These are phyloP conservation scores for Alces alces DNA, from an alignment of 2,113 vertebrate species.

Conservation along the genomic window DNA sequence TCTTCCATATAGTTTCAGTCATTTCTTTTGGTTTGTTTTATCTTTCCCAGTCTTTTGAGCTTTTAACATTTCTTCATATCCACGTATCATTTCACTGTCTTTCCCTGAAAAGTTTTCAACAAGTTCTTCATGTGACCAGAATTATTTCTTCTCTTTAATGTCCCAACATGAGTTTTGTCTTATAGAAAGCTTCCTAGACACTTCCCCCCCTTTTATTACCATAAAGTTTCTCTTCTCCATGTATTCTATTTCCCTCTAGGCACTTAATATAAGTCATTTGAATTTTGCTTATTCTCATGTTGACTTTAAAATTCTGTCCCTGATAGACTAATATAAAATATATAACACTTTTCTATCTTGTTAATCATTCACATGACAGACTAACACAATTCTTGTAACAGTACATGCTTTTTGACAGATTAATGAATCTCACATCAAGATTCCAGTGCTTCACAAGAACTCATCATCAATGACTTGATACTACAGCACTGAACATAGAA, in stretches of 20 bases:
- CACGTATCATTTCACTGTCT: not conserved
- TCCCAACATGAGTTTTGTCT: not conserved
- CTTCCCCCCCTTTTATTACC: not conserved
- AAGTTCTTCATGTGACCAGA: not conserved
- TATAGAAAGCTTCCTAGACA: not conserved
- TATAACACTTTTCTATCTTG: not conserved
- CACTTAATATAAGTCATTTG: not conserved
- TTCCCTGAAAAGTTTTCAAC: not conserved
- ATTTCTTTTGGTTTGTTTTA: not conserved
- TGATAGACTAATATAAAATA: not conserved
- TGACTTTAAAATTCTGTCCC: not conserved
- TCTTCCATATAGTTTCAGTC: not conserved
- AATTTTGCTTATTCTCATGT: not conserved
- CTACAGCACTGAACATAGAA: not conserved
- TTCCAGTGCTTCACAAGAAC: not conserved
- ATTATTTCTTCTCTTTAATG: not conserved
- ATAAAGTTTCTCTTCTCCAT: not conserved
- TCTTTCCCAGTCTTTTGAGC: not conserved
- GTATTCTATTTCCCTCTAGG: not conserved
- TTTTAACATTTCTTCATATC: not conserved
- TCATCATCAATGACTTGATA: not conserved
- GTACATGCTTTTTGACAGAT: not conserved
- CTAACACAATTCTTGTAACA: not conserved
- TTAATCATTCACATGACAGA: not conserved
- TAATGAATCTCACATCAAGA: not conserved